Conservation (phyloP, 37 sponge, comb jelly and placozoan genomes). For the Diacarnus erythraeanus region DNA sequence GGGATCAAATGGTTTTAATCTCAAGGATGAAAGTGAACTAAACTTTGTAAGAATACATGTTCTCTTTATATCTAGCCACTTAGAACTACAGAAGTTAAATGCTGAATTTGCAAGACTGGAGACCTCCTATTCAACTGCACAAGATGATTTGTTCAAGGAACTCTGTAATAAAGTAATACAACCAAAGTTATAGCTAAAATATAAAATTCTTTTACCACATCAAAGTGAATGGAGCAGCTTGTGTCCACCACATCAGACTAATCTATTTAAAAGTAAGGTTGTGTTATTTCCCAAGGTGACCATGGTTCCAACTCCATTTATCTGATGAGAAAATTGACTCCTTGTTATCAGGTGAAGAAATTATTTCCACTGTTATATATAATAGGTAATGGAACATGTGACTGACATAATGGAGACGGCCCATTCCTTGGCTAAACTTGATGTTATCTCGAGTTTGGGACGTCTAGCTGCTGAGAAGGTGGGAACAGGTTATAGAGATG, state of each 20-base stretch:
- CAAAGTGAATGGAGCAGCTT: too few relatives aligned
- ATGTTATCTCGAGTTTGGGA: constrained; percentile 61
- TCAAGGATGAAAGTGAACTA: too few relatives aligned
- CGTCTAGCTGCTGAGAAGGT: constrained; percentile 63
- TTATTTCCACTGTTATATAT: neutral
- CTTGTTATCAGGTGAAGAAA: too few relatives aligned
- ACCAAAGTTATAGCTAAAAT: too few relatives aligned
- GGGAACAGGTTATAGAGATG: too few relatives aligned
- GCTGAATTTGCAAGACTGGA: constrained; percentile 41
- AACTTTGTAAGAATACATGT: neutral
- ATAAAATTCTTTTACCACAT: too few relatives aligned
- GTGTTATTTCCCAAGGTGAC: too few relatives aligned
- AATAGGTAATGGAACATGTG: constrained; percentile 55
- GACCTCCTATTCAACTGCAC: neutral
- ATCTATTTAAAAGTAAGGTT: too few relatives aligned
- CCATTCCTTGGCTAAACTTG: constrained; percentile 56
- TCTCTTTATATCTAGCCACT: constrained; percentile 19
- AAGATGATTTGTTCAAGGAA: constrained; percentile 41
- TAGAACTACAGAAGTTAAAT: constrained; percentile 67
- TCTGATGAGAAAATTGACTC: too few relatives aligned
- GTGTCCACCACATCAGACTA: too few relatives aligned
- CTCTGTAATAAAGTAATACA: constrained; percentile 63
- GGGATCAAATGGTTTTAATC: neutral
- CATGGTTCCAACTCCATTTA: too few relatives aligned
- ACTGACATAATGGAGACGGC: constrained; percentile 48